Conservation (phyloP, 2,797 vertebrate genomes). For the Coranthus polyacanthus region DNA sequence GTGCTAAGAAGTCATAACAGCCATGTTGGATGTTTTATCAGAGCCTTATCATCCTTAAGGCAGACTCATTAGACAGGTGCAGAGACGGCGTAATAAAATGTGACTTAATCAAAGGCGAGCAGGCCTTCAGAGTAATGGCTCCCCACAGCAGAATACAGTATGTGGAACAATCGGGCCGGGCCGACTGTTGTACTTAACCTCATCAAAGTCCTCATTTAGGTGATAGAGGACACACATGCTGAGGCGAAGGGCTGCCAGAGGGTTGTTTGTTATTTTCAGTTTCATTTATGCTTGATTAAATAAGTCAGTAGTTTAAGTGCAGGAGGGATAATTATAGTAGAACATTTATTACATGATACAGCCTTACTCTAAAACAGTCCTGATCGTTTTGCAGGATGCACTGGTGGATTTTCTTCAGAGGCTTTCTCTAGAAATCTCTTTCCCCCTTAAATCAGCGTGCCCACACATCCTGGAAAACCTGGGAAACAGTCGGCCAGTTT, state of each 20-base stretch:
- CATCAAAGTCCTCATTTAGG: constrained; percentile 71
- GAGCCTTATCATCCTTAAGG: constrained; percentile 84
- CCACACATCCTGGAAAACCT: too few relatives aligned
- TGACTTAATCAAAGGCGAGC: constrained; percentile 87
- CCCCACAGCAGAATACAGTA: constrained; percentile 74
- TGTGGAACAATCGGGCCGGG: constrained; percentile 79
- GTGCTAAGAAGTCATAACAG: constrained; percentile 85
- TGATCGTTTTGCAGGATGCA: too few relatives aligned
- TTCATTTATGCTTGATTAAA: constrained; percentile 63
- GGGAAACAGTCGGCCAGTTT: too few relatives aligned
- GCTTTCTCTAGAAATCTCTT: too few relatives aligned
- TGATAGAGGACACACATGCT: constrained; percentile 62
- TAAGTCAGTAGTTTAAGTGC: constrained; percentile 65
- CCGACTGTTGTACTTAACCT: constrained; percentile 79
- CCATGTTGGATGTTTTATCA: constrained; percentile 86
- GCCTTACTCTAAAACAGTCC: constrained; percentile 3
- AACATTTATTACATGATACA: constrained; percentile 33
- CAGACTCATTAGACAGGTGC: constrained; percentile 84
- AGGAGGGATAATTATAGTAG: constrained; percentile 49
- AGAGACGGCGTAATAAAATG: constrained; percentile 85
- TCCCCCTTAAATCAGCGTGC: too few relatives aligned
- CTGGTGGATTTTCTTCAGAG: too few relatives aligned
- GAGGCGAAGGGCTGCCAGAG: constrained; percentile 50
- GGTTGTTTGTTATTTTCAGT: constrained; percentile 69
- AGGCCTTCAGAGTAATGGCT: constrained; percentile 84